A percentile compares a stretch with the other conserved stretches of the same genome.
Conservation (phyloP, 2,888 invertebrate species). For the Archips crataeganus region DNA sequence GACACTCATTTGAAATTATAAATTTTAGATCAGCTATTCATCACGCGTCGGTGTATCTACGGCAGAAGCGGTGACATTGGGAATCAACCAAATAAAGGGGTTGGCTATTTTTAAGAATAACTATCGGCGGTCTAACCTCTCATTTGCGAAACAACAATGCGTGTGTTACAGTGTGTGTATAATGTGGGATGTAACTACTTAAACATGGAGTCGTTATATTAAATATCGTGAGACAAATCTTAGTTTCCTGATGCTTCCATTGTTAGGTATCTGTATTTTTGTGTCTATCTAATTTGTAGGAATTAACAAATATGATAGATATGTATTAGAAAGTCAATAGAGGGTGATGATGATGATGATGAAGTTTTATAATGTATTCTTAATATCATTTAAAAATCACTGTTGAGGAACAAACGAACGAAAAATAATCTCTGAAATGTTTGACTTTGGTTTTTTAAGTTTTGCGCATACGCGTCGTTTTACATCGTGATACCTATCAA, state of each 20-base stretch:
- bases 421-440: not conserved
- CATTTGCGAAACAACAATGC: not conserved
- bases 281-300: too few species aligned
- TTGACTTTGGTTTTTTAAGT: not conserved
- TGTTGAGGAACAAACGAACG: not conserved
- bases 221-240: too few species aligned
- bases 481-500: not conserved
- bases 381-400: not conserved
- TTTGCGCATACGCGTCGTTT: not conserved
- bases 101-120: not conserved
- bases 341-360: too few species aligned
- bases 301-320: too few species aligned
- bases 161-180: not conserved
- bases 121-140: not conserved
- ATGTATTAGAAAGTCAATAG: too few species aligned
- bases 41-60: slow-evolving; percentile 54
- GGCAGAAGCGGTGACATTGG: slow-evolving; percentile 50
- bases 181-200: too few species aligned
- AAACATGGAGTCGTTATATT: too few species aligned
- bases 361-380: too few species aligned
- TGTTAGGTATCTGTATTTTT: too few species aligned
- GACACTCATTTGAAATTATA: slow-evolving; percentile 71
- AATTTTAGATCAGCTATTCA: slow-evolving; percentile 64
- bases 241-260: too few species aligned
- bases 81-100: slow-evolving; percentile 10